Conservation (phyloP, 2,113 vertebrate species). For the Budorcas taxicolor region DNA sequence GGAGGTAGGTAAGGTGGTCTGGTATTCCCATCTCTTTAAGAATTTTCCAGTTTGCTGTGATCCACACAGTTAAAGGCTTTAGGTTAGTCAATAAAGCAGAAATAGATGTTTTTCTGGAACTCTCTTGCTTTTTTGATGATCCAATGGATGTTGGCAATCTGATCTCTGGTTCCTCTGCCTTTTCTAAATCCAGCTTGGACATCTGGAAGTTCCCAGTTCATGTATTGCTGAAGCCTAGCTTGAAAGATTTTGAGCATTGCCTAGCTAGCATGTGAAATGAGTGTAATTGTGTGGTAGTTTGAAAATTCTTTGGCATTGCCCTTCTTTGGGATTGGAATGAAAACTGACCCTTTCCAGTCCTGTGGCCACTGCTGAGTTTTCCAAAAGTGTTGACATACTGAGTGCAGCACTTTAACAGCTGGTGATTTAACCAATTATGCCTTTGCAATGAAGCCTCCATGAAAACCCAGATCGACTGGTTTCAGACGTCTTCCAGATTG, state of each 20-base stretch:
- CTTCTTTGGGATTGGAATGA: background rate
- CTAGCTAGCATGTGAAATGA: background rate
- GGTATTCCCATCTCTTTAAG: background rate
- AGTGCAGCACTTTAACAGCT: background rate
- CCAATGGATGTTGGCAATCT: background rate
- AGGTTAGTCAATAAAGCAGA: background rate
- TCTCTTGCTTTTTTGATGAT: background rate
- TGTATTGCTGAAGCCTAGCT: background rate
- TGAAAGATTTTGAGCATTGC: background rate
- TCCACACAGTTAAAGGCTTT: background rate
- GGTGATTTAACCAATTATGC: background rate
- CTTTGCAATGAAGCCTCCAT: no score
- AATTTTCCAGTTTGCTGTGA: background rate
- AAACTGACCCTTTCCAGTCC: background rate
- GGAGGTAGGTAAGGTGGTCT: background rate
- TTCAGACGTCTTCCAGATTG: background rate
- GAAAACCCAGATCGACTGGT: background rate
- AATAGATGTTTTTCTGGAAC: background rate
- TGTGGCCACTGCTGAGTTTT: background rate
- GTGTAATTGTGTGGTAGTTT: background rate
- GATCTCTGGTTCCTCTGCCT: background rate
- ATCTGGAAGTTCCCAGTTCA: background rate
- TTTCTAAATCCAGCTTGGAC: background rate
- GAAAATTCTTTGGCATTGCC: background rate
- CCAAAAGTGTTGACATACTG: background rate